Evolutionary conservation across 1,140 invertebrate genomes (phyloP).

Genomic region (Drosophila saltans): DNA sequence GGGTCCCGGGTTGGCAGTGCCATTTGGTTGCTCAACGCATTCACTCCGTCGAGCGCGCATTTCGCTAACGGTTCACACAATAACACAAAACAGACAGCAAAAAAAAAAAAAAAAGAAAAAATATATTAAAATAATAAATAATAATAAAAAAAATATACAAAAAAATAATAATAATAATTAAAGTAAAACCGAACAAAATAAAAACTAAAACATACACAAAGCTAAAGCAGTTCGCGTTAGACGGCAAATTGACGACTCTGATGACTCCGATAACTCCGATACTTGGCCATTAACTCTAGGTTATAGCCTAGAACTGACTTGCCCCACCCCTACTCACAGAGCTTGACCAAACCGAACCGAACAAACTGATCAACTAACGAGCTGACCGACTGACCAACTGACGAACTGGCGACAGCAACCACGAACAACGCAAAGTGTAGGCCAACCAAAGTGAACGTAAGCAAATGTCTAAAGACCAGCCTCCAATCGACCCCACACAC

Average conservation of each 20-base stretch:
- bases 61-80: conserved; percentile 19
- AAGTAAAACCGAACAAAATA: neutral
- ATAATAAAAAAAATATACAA: conserved; percentile 7
- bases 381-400: conserved; percentile 37
- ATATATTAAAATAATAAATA: conserved; percentile 1
- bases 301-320: conserved; percentile 5
- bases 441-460: conserved; percentile 44
- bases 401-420: conserved; percentile 15
- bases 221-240: conserved; percentile 1
- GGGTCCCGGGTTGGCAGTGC: conserved; percentile 61
- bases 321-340: conserved; percentile 28
- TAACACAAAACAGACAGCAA: conserved; percentile 9
- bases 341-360: conserved; percentile 11
- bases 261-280: conserved; percentile 6
- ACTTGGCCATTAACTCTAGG: conserved; percentile 14
- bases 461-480: conserved; percentile 23
- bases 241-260: neutral
- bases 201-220: neutral
- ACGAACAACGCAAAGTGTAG: conserved; percentile 13
- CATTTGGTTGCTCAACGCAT: conserved; percentile 76
- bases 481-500: neutral
- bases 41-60: conserved; percentile 66
- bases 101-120: neutral
- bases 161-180: neutral
- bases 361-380: conserved; percentile 15